Percentiles rank a stretch among this genome's conserved stretches.
Conservation (phyloP, 2,797 vertebrate species). For the Mastacembelus armatus region DNA sequence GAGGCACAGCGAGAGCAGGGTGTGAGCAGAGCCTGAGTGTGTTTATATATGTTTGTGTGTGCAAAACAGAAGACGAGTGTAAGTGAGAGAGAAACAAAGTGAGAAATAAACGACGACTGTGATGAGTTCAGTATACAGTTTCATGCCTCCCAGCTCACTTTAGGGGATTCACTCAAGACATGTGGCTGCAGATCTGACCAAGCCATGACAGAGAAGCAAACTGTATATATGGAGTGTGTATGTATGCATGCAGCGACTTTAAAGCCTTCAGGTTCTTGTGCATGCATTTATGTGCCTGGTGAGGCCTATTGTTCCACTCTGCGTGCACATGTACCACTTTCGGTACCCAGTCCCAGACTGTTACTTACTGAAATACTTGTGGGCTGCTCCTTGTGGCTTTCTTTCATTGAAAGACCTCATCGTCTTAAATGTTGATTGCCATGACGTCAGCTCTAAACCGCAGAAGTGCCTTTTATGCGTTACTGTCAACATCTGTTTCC, state of each 20-base stretch:
- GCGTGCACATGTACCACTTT: conserved; percentile 48
- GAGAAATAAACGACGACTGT: conserved; percentile 47
- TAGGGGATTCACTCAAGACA: conserved; percentile 57
- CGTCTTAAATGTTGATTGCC: conserved; percentile 71
- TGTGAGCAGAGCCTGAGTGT: conserved; percentile 1
- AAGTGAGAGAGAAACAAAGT: conserved; percentile 14
- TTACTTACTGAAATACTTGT: conserved; percentile 69
- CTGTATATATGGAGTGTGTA: conserved; percentile 7
- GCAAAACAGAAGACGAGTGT: conserved; percentile 16
- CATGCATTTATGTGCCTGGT: conserved; percentile 34
- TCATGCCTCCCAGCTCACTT: conserved; percentile 65
- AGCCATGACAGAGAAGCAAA: conserved; percentile 36
- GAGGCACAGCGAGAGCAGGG: conserved; percentile 15
- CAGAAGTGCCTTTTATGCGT: conserved; percentile 75
- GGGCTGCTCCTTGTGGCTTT: conserved; percentile 67
- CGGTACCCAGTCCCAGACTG: conserved; percentile 54
- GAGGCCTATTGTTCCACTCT: conserved; percentile 65
- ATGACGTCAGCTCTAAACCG: conserved; percentile 78
- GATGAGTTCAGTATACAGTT: conserved; percentile 63
- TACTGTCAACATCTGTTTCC: conserved; percentile 78
- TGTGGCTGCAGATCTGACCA: conserved; percentile 67
- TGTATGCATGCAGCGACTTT: conserved; percentile 36
- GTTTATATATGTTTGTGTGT: conserved; percentile 39
- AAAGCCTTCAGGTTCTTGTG: conserved; percentile 18
- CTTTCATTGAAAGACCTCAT: conserved; percentile 57